Base-by-base conservation (phyloP, 1,140 invertebrate species). In the Sipha flava region DNA sequence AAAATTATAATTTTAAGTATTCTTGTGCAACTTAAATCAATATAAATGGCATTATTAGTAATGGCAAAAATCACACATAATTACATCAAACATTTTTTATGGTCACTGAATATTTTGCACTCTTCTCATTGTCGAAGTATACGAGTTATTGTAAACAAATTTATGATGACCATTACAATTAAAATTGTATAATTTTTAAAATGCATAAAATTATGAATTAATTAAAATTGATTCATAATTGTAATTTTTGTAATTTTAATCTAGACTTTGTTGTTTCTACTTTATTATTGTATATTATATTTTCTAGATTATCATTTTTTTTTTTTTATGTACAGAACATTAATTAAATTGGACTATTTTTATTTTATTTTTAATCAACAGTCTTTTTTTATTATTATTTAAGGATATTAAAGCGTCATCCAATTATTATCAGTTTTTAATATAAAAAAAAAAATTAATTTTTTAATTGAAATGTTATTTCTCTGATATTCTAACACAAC, bases 201-300 rank as follows among this genome's bases (percentile, higher is more conserved):
- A n/a, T n/a, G n/a, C n/a, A n/a, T n/a, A n/a, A n/a, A n/a, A n/a
- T n/a, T n/a, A n/a, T n/a, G n/a, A n/a, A n/a, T n/a, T n/a, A n/a
- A n/a, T n/a, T n/a, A n/a, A n/a, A n/a, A n/a, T n/a, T n/a, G n/a
- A n/a, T n/a, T n/a, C n/a, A n/a, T n/a, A n/a, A n/a, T n/a, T n/a
- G 64, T 29, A 68, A 45, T 68, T 68, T 68, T 40, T 23, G 64
- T n/a, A n/a, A n/a, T 68, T 68, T 68, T 68, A 68, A 68, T 68
- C 37, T 68, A 68, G 21, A 68, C 45, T 68, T 68, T 12, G 64
- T 45, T 45, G 64, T 68, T n/a, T 43, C 64, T 68, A 29, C 21
- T 68, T 68, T 26, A 68, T 40, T 62, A n/a, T 62, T 57, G n/a
- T 9, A 18, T 18, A 16, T 52, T 57, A 26, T 57, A 37, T 64